A percentile compares a stretch with the other conserved stretches of the same genome.
Evolutionary conservation across 2,113 vertebrate genomes (phyloP).

Genomic region (Helogale parvula): DNA sequence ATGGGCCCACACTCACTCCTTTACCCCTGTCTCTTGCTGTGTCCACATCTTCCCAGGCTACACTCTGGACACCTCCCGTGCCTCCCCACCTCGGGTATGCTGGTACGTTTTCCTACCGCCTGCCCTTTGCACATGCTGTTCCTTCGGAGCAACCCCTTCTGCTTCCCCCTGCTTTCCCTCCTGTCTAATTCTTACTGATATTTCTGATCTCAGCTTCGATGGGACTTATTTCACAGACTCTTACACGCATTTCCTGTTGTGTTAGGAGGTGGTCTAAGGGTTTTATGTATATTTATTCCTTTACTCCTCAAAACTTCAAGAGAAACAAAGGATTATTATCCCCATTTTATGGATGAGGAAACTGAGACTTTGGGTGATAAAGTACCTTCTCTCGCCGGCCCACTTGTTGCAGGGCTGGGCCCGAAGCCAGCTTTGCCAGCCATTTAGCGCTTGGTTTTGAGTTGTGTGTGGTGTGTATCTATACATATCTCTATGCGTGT

Average conservation of each 20-base stretch:
- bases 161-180: neutral
- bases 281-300: neutral
- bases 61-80: neutral
- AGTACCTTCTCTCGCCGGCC: neutral
- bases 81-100: neutral
- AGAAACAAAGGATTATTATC: neutral
- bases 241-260: neutral
- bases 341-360: neutral
- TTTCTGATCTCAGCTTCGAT: neutral
- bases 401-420: neutral
- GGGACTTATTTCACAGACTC: neutral
- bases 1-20: neutral
- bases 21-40: neutral
- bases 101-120: accelerated
- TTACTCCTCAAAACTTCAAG: neutral
- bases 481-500: neutral
- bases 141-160: accelerated
- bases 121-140: accelerated
- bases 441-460: neutral
- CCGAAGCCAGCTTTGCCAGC: neutral
- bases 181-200: neutral
- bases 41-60: neutral
- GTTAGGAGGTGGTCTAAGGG: neutral
- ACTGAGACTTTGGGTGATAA: neutral
- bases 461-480: neutral